phyloP scores from a whole-genome alignment of 2,113 vertebrate genomes.

The Vireo altiloquus region DNA sequence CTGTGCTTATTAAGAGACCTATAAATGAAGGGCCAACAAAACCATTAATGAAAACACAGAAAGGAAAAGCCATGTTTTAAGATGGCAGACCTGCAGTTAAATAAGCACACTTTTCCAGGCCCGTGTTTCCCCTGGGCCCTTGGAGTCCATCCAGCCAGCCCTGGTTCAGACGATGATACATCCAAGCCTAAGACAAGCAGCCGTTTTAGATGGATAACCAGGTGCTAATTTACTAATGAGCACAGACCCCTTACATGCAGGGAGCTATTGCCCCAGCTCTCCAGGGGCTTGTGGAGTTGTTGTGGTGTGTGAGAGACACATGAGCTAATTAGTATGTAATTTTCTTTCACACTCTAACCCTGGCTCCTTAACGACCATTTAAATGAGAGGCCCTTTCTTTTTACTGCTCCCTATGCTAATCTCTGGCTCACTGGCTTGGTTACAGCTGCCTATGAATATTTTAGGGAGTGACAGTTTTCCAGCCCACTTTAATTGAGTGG shows the following conservation, averaged over 20 bases:
- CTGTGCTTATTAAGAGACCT: not conserved
- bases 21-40: not conserved
- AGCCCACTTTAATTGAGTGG: constrained; percentile 23
- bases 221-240: constrained; percentile 51
- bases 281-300: not conserved
- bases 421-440: constrained; percentile 10
- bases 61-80: not conserved
- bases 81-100: not conserved
- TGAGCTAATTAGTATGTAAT: constrained; percentile 62
- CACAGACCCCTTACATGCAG: constrained; percentile 13
- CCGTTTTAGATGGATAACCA: constrained; percentile 31
- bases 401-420: constrained; percentile 50
- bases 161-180: not conserved
- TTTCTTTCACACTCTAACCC: constrained; percentile 51
- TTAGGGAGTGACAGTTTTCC: constrained; percentile 35
- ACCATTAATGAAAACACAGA: not conserved
- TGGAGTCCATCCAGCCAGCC: not conserved
- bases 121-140: not conserved
- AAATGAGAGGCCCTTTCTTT: constrained; percentile 57
- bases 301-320: constrained; percentile 28
- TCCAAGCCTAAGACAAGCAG: not conserved
- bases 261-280: constrained; percentile 37
- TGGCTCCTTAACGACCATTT: constrained; percentile 52
- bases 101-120: not conserved
- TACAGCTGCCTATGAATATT: constrained; percentile 58